Conservation (phyloP, 1,140 invertebrate genomes). For the Apis cerana region DNA sequence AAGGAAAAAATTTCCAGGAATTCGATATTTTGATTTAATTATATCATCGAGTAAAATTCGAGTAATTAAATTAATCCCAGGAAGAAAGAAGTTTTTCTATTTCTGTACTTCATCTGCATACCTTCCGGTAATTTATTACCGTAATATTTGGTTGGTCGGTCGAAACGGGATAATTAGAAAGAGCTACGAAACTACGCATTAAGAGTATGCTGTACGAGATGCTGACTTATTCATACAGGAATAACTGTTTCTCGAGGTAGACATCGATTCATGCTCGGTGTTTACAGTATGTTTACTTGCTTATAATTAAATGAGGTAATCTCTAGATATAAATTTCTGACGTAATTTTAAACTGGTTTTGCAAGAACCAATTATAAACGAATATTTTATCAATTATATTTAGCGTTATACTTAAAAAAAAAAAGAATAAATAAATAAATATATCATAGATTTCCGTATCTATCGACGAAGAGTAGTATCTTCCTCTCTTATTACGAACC, state of each 20-base stretch:
- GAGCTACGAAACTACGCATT: too few relatives aligned
- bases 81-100: too few relatives aligned
- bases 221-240: too few relatives aligned
- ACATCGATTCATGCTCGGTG: not conserved
- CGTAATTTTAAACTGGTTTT: not conserved
- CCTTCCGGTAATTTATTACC: not conserved
- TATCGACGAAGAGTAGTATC: not conserved
- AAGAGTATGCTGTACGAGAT: too few relatives aligned
- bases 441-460: not conserved
- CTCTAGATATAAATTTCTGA: slow-evolving; percentile 15
- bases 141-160: not conserved
- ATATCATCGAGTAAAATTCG: too few relatives aligned
- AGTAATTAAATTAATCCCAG: too few relatives aligned
- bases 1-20: too few relatives aligned
- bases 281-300: not conserved
- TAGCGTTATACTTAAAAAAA: not conserved
- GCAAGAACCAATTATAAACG: not conserved
- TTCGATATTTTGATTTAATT: too few relatives aligned
- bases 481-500: not conserved
- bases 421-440: not conserved
- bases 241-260: not conserved
- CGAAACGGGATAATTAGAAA: not conserved
- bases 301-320: too few relatives aligned
- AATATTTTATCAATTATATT: not conserved
- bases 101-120: not conserved